These are phyloP conservation scores for Ephydatia muelleri DNA, from an alignment of 37 sponge, comb jelly and placozoan genomes.

Conservation along the genomic window DNA sequence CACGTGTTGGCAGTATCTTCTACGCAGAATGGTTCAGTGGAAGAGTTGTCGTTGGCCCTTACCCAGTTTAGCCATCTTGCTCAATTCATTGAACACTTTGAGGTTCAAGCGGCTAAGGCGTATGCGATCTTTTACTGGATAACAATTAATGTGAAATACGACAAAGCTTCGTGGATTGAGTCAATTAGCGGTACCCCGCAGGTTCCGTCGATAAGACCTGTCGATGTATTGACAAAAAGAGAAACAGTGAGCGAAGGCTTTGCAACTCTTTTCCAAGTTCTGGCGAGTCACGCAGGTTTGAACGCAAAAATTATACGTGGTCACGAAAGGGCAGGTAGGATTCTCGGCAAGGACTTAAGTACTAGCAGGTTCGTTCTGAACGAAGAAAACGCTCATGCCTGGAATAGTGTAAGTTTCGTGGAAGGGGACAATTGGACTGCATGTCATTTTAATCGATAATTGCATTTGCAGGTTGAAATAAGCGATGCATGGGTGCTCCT, in stretches of 20 bases:
- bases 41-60: not conserved
- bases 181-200: not conserved
- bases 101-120: constrained; percentile 3
- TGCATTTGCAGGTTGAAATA: constrained; percentile 16
- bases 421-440: not conserved
- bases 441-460: not conserved
- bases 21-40: not conserved
- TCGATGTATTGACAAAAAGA: not conserved
- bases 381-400: constrained; percentile 13
- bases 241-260: constrained; percentile 14
- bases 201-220: not conserved
- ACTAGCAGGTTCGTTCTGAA: not conserved
- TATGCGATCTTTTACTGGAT: constrained; percentile 29
- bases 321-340: not conserved
- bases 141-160: constrained; percentile 19
- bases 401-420: constrained; percentile 43
- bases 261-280: constrained; percentile 8
- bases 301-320: constrained; percentile 1
- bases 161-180: constrained; percentile 9
- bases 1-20: not conserved
- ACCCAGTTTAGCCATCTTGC: not conserved
- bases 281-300: constrained; percentile 2
- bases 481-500: constrained; percentile 14
- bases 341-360: not conserved
- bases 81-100: not conserved